Conservation (phyloP, 2,797 vertebrate species). For the Chromis chromis region DNA sequence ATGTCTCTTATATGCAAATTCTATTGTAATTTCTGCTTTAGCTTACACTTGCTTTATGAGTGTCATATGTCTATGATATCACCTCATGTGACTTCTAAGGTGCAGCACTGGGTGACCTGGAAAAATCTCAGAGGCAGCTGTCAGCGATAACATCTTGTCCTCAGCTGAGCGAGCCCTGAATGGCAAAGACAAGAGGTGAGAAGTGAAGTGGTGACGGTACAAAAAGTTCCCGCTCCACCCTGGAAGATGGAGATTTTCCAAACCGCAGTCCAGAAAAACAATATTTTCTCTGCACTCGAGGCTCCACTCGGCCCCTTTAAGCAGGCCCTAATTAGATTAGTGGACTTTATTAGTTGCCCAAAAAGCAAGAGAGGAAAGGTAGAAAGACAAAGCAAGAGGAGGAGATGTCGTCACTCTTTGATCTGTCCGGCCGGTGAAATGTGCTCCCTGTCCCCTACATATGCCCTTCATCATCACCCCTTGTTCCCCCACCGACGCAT, state of each 20-base stretch:
- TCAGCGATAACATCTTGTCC: slow-evolving; percentile 48
- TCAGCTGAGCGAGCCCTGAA: slow-evolving; percentile 25
- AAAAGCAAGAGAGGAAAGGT: slow-evolving; percentile 46
- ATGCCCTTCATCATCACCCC: slow-evolving; percentile 67
- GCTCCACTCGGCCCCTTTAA: slow-evolving; percentile 76
- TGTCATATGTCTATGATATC: slow-evolving; percentile 7
- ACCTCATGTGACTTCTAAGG: slow-evolving; percentile 32
- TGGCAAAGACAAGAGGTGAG: slow-evolving; percentile 32
- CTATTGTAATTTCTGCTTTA: slow-evolving; percentile 5
- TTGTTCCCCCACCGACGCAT: slow-evolving; percentile 44
- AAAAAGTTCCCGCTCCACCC: slow-evolving; percentile 15
- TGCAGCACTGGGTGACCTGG: slow-evolving; percentile 3
- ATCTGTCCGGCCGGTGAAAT: slow-evolving; percentile 71
- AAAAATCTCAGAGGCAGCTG: slow-evolving; percentile 35
- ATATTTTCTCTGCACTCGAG: slow-evolving; percentile 50
- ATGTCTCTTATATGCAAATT: slow-evolving; percentile 37
- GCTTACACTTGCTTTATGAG: background rate
- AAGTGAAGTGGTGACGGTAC: slow-evolving; percentile 22
- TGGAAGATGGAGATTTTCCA: slow-evolving; percentile 44
- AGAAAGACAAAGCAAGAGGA: slow-evolving; percentile 22
- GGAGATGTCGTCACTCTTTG: slow-evolving; percentile 65
- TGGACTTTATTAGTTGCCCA: slow-evolving; percentile 68
- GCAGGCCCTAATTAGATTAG: slow-evolving; percentile 78
- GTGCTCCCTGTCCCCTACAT: slow-evolving; percentile 52
- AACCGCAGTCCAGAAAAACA: slow-evolving; percentile 23